These are phyloP conservation scores for Erebia aethiops DNA, from an alignment of 2,888 invertebrate genomes.

Conservation along the genomic window DNA sequence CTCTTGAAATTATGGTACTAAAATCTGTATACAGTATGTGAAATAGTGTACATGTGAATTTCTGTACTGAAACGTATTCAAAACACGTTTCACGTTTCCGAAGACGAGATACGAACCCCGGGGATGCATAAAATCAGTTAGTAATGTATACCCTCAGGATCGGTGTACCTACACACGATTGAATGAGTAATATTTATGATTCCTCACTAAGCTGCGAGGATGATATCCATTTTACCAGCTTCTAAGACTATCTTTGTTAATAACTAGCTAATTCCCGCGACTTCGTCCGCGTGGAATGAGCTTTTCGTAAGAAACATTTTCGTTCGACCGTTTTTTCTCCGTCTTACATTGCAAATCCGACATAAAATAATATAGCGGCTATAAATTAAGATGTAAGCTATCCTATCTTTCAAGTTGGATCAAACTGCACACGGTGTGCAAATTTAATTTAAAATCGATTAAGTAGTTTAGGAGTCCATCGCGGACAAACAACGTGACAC, in stretches of 20 bases:
- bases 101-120: conserved; percentile 75
- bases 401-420: too few species aligned
- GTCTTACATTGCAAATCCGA: too few species aligned
- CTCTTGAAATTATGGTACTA: not conserved
- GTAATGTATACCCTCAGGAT: conserved; percentile 56
- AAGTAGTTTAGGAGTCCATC: too few species aligned
- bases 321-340: too few species aligned
- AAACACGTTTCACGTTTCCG: conserved; percentile 70
- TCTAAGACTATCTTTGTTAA: not conserved
- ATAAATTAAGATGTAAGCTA: too few species aligned
- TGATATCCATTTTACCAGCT: not conserved
- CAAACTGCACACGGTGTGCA: too few species aligned
- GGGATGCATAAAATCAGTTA: conserved; percentile 66
- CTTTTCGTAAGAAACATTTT: too few species aligned
- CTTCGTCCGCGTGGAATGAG: too few species aligned
- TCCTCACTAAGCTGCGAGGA: not conserved
- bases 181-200: conserved; percentile 65
- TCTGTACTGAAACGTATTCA: conserved; percentile 54
- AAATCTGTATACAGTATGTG: conserved; percentile 25
- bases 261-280: too few species aligned
- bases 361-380: too few species aligned
- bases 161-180: conserved; percentile 68
- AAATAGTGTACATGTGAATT: conserved; percentile 31
- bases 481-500: too few species aligned
- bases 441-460: too few species aligned